Evolutionary conservation across 2,797 vertebrate genomes (phyloP), one percentile per base, ranked within the genome.

Genomic region (Enteromius thamalakanensis): DNA sequence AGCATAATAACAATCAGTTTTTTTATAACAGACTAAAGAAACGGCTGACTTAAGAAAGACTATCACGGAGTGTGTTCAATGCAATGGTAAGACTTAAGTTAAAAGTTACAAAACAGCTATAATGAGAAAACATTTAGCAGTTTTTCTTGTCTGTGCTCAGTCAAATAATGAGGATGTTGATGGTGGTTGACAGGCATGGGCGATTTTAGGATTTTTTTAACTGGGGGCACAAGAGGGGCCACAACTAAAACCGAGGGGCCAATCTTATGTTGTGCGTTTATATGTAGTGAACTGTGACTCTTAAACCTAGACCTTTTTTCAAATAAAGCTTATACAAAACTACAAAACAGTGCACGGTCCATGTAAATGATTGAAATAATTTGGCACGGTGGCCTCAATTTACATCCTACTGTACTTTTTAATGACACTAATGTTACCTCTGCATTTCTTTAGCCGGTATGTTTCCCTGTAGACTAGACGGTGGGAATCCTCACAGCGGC

Each of bases 21-120:
- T 58, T 15, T 40, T 37, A 15, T 80, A 49, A 80, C 92, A 99
- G 98, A 97, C 97, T 85, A 99, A 97, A 85, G 98, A 99, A 93
- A 99, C 96, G 68, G 92, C 93, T 67, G 96, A 96, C 90, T 93
- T 99, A 90, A 96, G 95, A 91, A 98, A 97, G 87, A 97, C 96
- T 74, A 95, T 99, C 80, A 87, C 96, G 4, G 97, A 98, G 85
- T 99, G 98, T 90, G 95, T 99, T 86, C 94, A 93, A 47, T 99
- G 98, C 51, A 78, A 23, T 86, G 97, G 98, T 99, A 91, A 96
- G 95, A 70, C 60, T 65, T 12, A 26, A 60, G 11, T 29, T 80
- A 34, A 26, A 64, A 42, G 15, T 19, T 49, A 26, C 19, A 14
- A 32, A 58, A 40, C 32, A 5, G 51, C 21, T 58, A 58, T n/a